Evolutionary conservation across 1,140 invertebrate genomes (phyloP), one percentile per base, ranked within the genome.

Genomic region (Papilio aristodemus): DNA sequence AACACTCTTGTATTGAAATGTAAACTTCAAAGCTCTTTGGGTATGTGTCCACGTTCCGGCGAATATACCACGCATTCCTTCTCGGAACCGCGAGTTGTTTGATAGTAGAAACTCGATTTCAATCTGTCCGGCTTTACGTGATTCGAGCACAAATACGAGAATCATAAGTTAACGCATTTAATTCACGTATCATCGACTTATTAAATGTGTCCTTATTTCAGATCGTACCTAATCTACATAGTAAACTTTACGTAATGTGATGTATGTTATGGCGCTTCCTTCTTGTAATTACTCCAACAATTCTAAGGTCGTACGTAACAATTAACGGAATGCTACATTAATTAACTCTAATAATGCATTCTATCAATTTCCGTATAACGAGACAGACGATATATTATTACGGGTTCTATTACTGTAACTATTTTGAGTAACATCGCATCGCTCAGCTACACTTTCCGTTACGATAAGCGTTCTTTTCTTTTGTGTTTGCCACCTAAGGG

Each of bases 81-180:
- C 60, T 63, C 19, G 36, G 36, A 60, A 19, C 46, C 62, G 1
- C 17, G 19, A 19, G 43, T 46, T 46, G 43, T 46, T 46, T 43
- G 19, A 64, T 38, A 66, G 13, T 66, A 41, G 62, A 50, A 66
- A 66, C 63, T 66, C 63, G 63, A 46, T 32, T 64, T 64, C 39
- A 43, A 64, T 64, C 62, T 43, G 62, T 66, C 32, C 63, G 27
- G 22, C 41, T 66, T 66, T 66, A 66, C 63, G 63, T 66, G 63
- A 50, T 66, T 41, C 25, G 63, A 66, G 63, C 63, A 46, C 63
- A 66, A 66, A 66, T 66, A 64, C 17, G 11, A 50, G 25, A 43
- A 66, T 50, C 27, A 25, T 14, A 17, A 43, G 14, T 66, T 66
- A 43, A 19, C n/a, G 4, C 32, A 62, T 38, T 62, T 39, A 39